Conservation (phyloP, 2,113 vertebrate genomes). For the Psammodynastes pulverulentus region DNA sequence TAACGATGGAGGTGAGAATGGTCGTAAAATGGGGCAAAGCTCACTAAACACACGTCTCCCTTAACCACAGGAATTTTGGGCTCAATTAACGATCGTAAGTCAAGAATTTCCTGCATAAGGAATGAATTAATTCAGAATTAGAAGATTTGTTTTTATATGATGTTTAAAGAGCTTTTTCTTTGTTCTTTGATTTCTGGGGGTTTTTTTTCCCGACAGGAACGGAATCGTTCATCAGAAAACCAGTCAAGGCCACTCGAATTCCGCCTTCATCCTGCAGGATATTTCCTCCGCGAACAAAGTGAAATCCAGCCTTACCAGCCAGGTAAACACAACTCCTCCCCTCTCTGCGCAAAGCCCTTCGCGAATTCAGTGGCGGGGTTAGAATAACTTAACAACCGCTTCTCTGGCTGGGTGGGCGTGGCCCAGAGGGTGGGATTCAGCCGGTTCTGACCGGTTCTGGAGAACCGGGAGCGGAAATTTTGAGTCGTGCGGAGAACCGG, state of each 20-base stretch:
- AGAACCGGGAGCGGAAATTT: no score
- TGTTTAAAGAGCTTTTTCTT: background rate
- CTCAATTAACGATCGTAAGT: background rate
- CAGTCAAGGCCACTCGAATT: constrained; percentile 25
- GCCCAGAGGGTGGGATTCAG: no score
- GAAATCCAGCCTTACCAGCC: background rate
- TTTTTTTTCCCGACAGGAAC: constrained; percentile 38
- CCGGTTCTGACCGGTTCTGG: no score
- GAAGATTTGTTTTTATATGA: background rate
- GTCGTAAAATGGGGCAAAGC: no score
- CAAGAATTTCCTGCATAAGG: background rate
- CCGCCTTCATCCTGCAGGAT: constrained; percentile 54
- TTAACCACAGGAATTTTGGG: background rate
- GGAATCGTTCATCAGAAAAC: background rate
- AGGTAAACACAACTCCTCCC: constrained; percentile 5
- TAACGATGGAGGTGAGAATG: no score
- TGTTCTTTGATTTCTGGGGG: background rate
- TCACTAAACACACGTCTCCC: no score
- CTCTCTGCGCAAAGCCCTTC: background rate
- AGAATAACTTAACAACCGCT: no score
- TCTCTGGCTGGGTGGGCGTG: no score
- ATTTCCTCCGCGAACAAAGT: constrained; percentile 26
- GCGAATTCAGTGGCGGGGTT: no score
- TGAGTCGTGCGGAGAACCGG: no score
- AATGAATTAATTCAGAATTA: background rate